Conservation (phyloP, 2,797 vertebrate genomes). For the Rhynchonycteris naso region DNA sequence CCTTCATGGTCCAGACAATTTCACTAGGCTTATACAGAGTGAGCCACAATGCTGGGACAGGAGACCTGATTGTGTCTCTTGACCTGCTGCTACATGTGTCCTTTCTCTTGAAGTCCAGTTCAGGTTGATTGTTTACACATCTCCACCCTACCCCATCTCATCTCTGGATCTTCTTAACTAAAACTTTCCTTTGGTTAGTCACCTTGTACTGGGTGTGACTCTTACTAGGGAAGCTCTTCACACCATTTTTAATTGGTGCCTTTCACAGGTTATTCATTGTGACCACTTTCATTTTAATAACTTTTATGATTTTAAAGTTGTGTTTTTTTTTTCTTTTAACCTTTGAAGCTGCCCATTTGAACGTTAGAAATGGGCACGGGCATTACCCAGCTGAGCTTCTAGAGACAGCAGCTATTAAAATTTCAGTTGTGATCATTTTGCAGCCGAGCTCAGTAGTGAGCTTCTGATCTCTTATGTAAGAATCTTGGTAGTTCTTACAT, state of each 20-base stretch:
- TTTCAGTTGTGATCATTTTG: background rate
- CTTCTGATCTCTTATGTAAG: background rate
- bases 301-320: slow-evolving; percentile 5
- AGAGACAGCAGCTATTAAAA: background rate
- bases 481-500: background rate
- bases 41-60: background rate
- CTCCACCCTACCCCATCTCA: too few relatives aligned
- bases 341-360: slow-evolving; percentile 4
- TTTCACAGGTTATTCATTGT: slow-evolving; percentile 19
- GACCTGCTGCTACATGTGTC: background rate
- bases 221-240: background rate
- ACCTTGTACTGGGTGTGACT: background rate
- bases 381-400: background rate
- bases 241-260: slow-evolving; percentile 25
- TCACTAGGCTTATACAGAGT: background rate
- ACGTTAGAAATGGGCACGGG: background rate
- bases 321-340: background rate
- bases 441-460: background rate
- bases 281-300: slow-evolving; percentile 44
- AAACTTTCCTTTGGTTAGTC: background rate
- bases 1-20: background rate
- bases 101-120: background rate
- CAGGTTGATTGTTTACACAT: background rate
- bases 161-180: background rate
- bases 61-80: background rate